Percentiles rank a stretch among this genome's conserved stretches.
These are phyloP conservation scores for Drosophila funebris DNA, from an alignment of 1,140 invertebrate genomes.

Conservation along the genomic window DNA sequence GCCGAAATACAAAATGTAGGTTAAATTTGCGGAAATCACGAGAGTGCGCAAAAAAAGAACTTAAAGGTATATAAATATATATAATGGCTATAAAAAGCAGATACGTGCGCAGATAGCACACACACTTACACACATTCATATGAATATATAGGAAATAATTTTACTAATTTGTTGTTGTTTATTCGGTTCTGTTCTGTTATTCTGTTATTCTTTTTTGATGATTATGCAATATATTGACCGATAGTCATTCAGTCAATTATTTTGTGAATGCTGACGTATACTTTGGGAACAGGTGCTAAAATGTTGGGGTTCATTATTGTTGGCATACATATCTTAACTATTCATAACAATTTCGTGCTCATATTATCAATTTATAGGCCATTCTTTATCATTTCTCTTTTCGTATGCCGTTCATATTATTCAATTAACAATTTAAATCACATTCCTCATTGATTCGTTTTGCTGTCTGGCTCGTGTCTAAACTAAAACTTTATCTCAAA, in stretches of 20 bases:
- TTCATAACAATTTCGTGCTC: background rate
- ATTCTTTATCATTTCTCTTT: slow-evolving; percentile 12
- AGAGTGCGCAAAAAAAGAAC: slow-evolving; percentile 48
- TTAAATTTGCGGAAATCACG: slow-evolving; percentile 81
- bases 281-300: slow-evolving; percentile 29
- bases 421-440: slow-evolving; percentile 37
- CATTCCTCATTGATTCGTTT: slow-evolving; percentile 5
- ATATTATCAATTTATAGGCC: slow-evolving; percentile 8
- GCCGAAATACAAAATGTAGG: slow-evolving; percentile 69
- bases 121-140: slow-evolving; percentile 5
- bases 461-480: slow-evolving; percentile 29
- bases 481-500: slow-evolving; percentile 8
- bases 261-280: background rate
- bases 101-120: slow-evolving; percentile 72
- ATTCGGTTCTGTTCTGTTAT: slow-evolving; percentile 45
- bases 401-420: background rate
- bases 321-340: slow-evolving; percentile 5
- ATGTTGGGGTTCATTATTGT: background rate
- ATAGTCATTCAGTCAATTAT: slow-evolving; percentile 21
- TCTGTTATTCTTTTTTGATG: slow-evolving; percentile 24
- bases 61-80: slow-evolving; percentile 57
- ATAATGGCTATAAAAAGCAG: slow-evolving; percentile 60
- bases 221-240: slow-evolving; percentile 42
- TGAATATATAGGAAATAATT: slow-evolving; percentile 4
- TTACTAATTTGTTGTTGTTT: slow-evolving; percentile 50